Evolutionary conservation across 2,888 invertebrate genomes (phyloP).

Genomic region (Ischnus inquisitorius): DNA sequence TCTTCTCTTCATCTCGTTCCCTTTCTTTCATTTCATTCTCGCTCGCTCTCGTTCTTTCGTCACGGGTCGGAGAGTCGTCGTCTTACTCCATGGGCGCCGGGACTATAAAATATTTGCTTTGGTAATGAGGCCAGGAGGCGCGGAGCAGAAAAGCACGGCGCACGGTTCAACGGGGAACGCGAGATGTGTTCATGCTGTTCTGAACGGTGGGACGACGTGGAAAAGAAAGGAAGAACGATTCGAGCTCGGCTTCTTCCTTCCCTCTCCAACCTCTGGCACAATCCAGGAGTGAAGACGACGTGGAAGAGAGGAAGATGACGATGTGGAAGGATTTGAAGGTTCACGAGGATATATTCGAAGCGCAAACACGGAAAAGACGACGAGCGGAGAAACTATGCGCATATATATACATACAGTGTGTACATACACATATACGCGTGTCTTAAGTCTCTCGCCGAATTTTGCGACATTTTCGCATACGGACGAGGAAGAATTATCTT

Average conservation of each 20-base stretch:
- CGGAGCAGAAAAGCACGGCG: slow-evolving; percentile 74
- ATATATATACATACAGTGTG: background rate
- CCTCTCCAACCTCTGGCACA: background rate
- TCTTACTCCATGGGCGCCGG: slow-evolving; percentile 75
- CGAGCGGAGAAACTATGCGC: slow-evolving; percentile 23
- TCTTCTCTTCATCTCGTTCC: slow-evolving; percentile 20
- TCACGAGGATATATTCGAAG: slow-evolving; percentile 75
- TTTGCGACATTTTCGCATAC: slow-evolving; percentile 43
- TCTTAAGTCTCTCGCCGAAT: slow-evolving; percentile 45
- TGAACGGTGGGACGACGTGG: slow-evolving; percentile 10
- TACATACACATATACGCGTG: background rate
- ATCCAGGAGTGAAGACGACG: slow-evolving; percentile 9
- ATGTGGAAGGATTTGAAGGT: slow-evolving; percentile 49
- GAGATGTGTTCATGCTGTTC: slow-evolving; percentile 46
- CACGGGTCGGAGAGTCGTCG: slow-evolving; percentile 27
- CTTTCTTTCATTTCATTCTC: slow-evolving; percentile 34
- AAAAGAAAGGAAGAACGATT: slow-evolving; percentile 41
- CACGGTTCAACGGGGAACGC: slow-evolving; percentile 75
- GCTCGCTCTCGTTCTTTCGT: slow-evolving; percentile 22
- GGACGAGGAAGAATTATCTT: slow-evolving; percentile 79
- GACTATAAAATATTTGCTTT: slow-evolving; percentile 85
- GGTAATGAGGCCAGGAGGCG: slow-evolving; percentile 83
- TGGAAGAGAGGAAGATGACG: slow-evolving; percentile 6
- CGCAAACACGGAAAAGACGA: slow-evolving; percentile 80
- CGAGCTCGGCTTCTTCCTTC: background rate